Evolutionary conservation across 2,113 vertebrate genomes (phyloP).

Genomic region (Pseudopipra pipra): DNA sequence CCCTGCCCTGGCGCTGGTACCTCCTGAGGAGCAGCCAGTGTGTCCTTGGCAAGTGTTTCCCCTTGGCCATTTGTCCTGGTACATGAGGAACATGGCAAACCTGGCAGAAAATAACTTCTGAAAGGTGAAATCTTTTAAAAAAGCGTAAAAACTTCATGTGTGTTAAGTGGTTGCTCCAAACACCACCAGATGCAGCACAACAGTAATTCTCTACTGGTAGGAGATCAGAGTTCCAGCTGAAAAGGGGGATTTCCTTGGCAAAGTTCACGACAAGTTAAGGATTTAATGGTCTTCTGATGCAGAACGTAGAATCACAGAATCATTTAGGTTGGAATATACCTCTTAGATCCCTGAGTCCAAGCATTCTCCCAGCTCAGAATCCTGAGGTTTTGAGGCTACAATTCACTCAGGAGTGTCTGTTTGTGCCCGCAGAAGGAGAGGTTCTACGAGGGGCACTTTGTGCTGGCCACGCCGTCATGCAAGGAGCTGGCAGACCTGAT

Average conservation of each 20-base stretch:
- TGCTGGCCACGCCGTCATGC: constrained; percentile 88
- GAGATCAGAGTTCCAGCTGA: background rate
- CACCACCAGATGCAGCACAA: background rate
- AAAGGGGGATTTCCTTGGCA: background rate
- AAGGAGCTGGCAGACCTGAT: constrained; percentile 92
- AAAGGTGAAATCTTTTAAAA: background rate
- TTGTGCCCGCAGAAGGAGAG: constrained; percentile 86
- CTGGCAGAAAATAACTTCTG: background rate
- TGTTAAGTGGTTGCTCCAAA: background rate
- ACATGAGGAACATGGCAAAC: background rate
- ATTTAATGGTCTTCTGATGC: background rate
- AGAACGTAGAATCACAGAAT: background rate
- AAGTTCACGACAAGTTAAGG: background rate
- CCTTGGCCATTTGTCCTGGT: rapidly evolving
- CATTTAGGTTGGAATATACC: background rate
- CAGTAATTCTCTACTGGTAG: background rate
- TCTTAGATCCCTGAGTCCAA: background rate
- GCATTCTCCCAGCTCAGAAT: background rate
- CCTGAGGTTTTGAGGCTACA: background rate
- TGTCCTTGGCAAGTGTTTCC: background rate
- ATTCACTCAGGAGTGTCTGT: background rate
- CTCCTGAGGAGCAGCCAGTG: background rate
- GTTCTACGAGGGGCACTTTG: constrained; percentile 88
- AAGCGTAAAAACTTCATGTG: background rate
- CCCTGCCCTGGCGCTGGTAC: background rate